A percentile compares a stretch with the other conserved stretches of the same genome.
These are phyloP conservation scores for Cydia fagiglandana DNA, from an alignment of 1,140 invertebrate species.

Conservation along the genomic window DNA sequence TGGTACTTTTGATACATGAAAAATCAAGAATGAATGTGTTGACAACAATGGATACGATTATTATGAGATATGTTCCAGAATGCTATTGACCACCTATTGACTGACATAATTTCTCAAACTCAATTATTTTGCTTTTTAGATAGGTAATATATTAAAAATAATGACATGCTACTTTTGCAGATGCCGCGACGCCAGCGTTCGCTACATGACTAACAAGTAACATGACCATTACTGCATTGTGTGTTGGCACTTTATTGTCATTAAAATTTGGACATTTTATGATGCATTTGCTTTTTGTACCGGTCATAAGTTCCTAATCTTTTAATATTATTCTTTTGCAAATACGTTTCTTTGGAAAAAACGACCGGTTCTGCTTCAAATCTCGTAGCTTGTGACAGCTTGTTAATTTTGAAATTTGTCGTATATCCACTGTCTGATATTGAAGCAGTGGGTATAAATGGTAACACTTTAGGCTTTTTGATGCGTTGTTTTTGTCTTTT, in stretches of 20 bases:
- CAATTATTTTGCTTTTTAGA: no score
- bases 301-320: constrained; percentile 58
- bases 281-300: constrained; percentile 62
- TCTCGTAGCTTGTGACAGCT: constrained; percentile 52
- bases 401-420: constrained; percentile 64
- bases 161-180: not conserved
- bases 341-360: constrained; percentile 60
- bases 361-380: constrained; percentile 58
- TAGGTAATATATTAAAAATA: not conserved
- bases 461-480: constrained; percentile 64
- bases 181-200: not conserved
- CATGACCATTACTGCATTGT: not conserved
- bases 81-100: not conserved
- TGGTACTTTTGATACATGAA: no score
- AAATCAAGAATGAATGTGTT: not conserved
- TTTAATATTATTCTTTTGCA: constrained; percentile 59
- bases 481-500: constrained; percentile 53
- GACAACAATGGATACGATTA: not conserved
- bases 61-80: not conserved
- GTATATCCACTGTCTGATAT: constrained; percentile 65
- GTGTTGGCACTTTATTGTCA: not conserved
- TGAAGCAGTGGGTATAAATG: constrained; percentile 62
- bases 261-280: constrained; percentile 65
- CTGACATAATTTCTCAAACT: not conserved
- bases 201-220: not conserved